Conservation (phyloP, 2,113 vertebrate genomes). For the Circaetus gallicus region DNA sequence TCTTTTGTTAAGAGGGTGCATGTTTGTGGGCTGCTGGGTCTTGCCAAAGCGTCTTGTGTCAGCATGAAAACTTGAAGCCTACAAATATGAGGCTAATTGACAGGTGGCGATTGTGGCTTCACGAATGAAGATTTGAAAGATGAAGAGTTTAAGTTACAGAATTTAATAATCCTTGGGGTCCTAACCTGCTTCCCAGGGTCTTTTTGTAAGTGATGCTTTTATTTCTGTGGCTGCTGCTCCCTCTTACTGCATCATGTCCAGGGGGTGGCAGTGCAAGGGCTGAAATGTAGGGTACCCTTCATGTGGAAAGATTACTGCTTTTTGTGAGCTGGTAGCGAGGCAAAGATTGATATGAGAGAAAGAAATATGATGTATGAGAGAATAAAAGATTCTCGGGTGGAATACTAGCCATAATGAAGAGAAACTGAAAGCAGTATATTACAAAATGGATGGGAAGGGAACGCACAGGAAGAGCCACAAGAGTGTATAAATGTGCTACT, state of each 20-base stretch:
- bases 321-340: background rate
- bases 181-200: background rate
- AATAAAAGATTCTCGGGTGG: background rate
- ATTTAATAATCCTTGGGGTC: background rate
- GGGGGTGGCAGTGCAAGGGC: background rate
- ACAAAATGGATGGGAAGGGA: background rate
- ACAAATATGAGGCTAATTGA: background rate
- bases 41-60: background rate
- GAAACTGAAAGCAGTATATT: background rate
- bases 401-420: background rate
- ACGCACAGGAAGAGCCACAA: fast-evolving
- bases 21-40: background rate
- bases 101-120: background rate
- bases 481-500: background rate
- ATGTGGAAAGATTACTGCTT: background rate
- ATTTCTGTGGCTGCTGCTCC: background rate
- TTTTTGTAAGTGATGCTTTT: background rate
- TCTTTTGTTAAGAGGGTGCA: too few relatives aligned
- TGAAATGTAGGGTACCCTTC: too few relatives aligned
- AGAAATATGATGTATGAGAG: background rate
- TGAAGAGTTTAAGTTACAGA: background rate
- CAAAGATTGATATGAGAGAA: background rate
- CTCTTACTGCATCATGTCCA: fast-evolving
- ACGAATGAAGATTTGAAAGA: background rate
- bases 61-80: background rate